These are phyloP conservation scores for Lytechinus pictus DNA, from an alignment of 35 echinoderm and acorn worm genomes.

Conservation along the genomic window DNA sequence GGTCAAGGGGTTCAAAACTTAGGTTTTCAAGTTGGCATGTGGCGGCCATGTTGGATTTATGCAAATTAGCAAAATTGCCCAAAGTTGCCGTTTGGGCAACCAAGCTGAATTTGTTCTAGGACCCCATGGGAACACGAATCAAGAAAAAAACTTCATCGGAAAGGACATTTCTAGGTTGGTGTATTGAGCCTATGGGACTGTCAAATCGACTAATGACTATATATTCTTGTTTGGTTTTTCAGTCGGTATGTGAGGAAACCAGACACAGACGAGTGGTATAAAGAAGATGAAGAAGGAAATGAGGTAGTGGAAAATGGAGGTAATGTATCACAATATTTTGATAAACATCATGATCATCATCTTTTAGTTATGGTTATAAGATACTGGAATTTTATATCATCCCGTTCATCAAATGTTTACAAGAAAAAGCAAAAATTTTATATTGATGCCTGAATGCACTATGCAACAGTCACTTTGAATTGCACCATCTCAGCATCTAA, in stretches of 20 bases:
- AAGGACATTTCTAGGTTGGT: no score
- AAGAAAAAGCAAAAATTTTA: background rate
- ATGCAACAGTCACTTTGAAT: background rate
- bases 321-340: slow-evolving; percentile 11
- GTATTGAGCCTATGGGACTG: no score
- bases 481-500: no score
- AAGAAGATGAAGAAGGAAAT: slow-evolving; percentile 75
- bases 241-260: slow-evolving; percentile 91
- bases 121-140: no score
- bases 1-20: no score
- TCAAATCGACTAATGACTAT: no score
- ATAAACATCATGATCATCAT: background rate
- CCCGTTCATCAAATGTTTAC: background rate
- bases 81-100: no score
- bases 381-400: background rate
- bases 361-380: background rate
- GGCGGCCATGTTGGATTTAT: no score
- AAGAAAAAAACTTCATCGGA: no score
- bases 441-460: background rate
- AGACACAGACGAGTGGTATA: slow-evolving; percentile 81
- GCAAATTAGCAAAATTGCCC: no score
- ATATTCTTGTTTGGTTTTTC: background rate
- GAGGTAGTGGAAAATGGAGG: slow-evolving; percentile 91
- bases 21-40: no score
- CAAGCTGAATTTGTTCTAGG: no score